Percentiles rank a stretch among this genome's conserved stretches.
Evolutionary conservation across 2,113 vertebrate genomes (phyloP).

Genomic region (Aptenodytes forsteri): DNA sequence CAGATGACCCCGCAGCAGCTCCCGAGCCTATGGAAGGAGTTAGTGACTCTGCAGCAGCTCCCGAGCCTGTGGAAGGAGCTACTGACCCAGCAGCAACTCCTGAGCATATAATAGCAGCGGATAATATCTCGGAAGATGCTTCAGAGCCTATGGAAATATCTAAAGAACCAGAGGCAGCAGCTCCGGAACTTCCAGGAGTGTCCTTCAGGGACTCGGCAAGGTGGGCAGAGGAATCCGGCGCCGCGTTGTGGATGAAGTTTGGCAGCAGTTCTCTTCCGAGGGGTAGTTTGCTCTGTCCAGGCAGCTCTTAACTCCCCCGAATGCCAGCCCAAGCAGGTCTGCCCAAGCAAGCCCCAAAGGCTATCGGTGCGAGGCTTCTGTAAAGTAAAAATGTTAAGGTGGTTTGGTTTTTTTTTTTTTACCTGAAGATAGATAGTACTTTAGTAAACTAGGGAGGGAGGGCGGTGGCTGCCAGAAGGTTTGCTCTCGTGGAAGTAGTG

Average conservation of each 20-base stretch:
- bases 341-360: neutral
- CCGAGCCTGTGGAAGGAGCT: neutral
- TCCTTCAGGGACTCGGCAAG: neutral
- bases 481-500: accelerated
- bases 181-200: neutral
- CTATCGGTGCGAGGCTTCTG: neutral
- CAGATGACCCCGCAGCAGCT: neutral
- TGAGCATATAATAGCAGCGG: neutral
- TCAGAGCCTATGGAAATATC: neutral
- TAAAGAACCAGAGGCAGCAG: neutral
- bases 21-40: neutral
- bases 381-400: neutral
- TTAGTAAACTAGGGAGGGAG: neutral
- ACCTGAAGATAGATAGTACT: too few species aligned
- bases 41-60: neutral
- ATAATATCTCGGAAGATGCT: neutral
- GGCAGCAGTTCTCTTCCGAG: neutral
- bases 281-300: neutral
- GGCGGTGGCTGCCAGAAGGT: neutral
- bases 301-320: neutral
- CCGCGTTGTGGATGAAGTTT: neutral
- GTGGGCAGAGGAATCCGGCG: neutral
- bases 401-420: neutral
- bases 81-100: neutral
- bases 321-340: neutral